Conservation (phyloP, 2,113 vertebrate species). For the Toxotes jaculatrix region DNA sequence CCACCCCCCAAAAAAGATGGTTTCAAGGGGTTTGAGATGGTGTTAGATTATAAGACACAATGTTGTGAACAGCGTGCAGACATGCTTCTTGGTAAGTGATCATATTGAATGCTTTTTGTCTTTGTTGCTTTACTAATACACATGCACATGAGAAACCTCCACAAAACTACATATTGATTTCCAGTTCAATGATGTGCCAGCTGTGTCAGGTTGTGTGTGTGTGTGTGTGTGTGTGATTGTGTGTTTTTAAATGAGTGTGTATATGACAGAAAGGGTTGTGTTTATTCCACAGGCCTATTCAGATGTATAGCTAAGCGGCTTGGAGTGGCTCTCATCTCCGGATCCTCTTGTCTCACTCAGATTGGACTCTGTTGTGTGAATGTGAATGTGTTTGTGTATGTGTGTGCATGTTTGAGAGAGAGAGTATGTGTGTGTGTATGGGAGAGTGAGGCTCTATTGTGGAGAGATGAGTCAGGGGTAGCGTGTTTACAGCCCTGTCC, state of each 20-base stretch:
- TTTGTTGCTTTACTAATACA: background rate
- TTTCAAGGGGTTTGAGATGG: background rate
- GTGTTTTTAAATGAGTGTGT: constrained; percentile 49
- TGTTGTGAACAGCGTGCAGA: background rate
- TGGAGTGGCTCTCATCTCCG: constrained; percentile 76
- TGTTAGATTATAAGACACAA: background rate
- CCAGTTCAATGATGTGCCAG: background rate
- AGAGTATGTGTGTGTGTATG: constrained; percentile 26
- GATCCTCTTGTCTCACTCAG: constrained; percentile 73
- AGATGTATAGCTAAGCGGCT: constrained; percentile 65
- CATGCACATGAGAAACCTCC: background rate
- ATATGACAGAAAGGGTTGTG: constrained; percentile 35
- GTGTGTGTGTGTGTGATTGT: constrained; percentile 22
- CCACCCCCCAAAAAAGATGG: too few species aligned
- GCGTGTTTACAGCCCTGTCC: constrained; percentile 79
- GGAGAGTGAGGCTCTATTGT: constrained; percentile 69
- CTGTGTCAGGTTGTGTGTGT: constrained; percentile 12
- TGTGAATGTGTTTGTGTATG: constrained; percentile 28
- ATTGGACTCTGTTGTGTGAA: constrained; percentile 65
- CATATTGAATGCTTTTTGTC: background rate
- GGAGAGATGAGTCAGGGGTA: constrained; percentile 82
- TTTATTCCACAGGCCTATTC: constrained; percentile 66
- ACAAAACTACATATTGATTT: constrained; percentile 10
- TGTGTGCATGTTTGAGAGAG: constrained; percentile 30
- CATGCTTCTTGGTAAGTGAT: background rate